Base-by-base conservation (phyloP, 2,113 vertebrate species). In the Megaptera novaeangliae region DNA sequence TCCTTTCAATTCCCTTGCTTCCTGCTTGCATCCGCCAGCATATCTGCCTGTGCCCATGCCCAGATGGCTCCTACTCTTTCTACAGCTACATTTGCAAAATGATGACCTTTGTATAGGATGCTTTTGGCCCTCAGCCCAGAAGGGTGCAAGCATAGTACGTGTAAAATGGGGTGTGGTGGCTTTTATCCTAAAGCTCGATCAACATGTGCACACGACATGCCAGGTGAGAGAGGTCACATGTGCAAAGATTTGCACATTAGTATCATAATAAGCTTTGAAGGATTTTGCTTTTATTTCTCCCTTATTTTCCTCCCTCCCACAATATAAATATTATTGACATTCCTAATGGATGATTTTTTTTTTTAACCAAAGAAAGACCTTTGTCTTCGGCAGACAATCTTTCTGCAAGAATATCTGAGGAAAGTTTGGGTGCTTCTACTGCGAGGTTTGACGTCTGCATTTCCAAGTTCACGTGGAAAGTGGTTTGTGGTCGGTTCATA, bases 371-470 rank as follows among this genome's bases (percentile, higher is more conserved):
- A 29, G 75, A 31, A n/a, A 94, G 41, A 57, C 12, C 7, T 39
- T 41, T 21, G 18, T 41, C 59, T 49, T 49, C 14, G 44, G 57
- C 52, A 77, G 44, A 44, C 17, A 23, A 52, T 78, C 57, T 88
- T 87, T 29, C 59, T 44, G 8, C 25, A 72, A 49, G 39, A 71
- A 29, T 13, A 13, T n/a, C 34, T 2, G 3, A n/a, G 41, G 57
- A 72, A 39, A 18, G 21, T 31, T 21, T 29, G 31, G 55, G 10
- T 64, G 3, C 31, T 78, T 64, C 69, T 71, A 0, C 34, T n/a
- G 49, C 12, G 0, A 0, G 1, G 52, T 36, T 63, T 7, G 2
- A 12, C 0, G 6, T 2, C 49, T 74, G 74, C 36, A 17, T n/a
- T 68, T 63, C 44, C 84, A 71, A 72, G 84, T 41, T 52, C 71